Conservation (phyloP, 2,113 vertebrate species). For the Dromiciops gliroides region DNA sequence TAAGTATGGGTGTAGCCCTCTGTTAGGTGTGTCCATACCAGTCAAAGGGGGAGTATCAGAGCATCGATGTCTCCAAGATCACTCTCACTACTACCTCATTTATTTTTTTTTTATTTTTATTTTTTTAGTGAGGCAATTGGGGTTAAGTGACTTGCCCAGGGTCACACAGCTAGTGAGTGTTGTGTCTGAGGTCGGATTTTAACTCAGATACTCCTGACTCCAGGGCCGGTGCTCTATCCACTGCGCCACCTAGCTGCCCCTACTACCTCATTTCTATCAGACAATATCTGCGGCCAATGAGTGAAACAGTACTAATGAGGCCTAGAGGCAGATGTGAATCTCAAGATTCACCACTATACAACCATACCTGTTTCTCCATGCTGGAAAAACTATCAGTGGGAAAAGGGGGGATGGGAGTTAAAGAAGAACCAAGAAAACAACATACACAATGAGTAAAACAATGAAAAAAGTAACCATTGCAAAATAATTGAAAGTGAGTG, state of each 20-base stretch:
- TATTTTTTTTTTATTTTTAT: too few species aligned
- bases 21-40: not conserved
- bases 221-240: too few species aligned
- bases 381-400: not conserved
- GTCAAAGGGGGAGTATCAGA: not conserved
- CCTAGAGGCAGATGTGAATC: not conserved
- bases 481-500: not conserved
- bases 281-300: not conserved
- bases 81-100: not conserved
- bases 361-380: not conserved
- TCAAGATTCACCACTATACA: not conserved
- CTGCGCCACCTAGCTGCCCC: too few species aligned
- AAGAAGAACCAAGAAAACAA: not conserved
- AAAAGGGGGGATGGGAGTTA: not conserved
- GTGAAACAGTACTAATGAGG: not conserved
- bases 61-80: not conserved
- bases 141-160: too few species aligned
- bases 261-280: not conserved
- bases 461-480: not conserved
- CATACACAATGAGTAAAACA: not conserved
- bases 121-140: too few species aligned
- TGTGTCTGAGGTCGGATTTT: too few species aligned
- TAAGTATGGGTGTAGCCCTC: not conserved
- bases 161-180: too few species aligned
- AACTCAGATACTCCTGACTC: too few species aligned